Percentiles rank a stretch among this genome's conserved stretches.
Evolutionary conservation across 2,888 invertebrate genomes (phyloP).

Genomic region (Morpho helenor): DNA sequence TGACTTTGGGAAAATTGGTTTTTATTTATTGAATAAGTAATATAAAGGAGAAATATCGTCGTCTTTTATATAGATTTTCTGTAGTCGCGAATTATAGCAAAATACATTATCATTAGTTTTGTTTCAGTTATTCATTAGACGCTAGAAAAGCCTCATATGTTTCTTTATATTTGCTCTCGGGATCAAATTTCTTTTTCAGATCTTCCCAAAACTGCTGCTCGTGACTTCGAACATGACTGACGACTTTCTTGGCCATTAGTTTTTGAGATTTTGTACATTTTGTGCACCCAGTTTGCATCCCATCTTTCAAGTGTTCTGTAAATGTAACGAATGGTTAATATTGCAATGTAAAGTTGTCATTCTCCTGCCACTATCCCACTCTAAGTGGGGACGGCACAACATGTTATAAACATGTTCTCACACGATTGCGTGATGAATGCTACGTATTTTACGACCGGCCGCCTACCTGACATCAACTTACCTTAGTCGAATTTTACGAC

Average conservation of each 20-base stretch:
- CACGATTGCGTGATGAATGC: no score
- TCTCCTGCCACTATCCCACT: not conserved
- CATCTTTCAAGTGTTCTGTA: constrained; percentile 83
- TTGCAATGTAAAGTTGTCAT: no score
- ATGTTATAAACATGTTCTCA: not conserved
- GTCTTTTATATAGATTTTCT: no score
- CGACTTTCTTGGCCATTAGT: constrained; percentile 80
- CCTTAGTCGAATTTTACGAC: no score
- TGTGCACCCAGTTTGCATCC: constrained; percentile 81
- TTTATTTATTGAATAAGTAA: no score
- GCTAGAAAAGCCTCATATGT: constrained; percentile 75
- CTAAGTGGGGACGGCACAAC: no score
- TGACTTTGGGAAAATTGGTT: no score
- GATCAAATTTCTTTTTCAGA: constrained; percentile 84
- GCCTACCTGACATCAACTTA: no score
- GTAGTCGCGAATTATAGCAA: no score
- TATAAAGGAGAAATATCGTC: no score
- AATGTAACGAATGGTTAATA: constrained; percentile 24
- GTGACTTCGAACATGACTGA: constrained; percentile 81
- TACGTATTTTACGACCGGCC: no score
- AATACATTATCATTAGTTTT: not conserved
- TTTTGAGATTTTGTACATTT: constrained; percentile 85
- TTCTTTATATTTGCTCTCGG: constrained; percentile 79
- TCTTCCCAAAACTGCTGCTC: constrained; percentile 82
- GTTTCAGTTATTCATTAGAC: constrained; percentile 32